Percentiles rank a stretch among this genome's conserved stretches.
These are phyloP conservation scores for Pocillopora damicornis DNA, from an alignment of 64 coral and sea anemone genomes.

Conservation along the genomic window DNA sequence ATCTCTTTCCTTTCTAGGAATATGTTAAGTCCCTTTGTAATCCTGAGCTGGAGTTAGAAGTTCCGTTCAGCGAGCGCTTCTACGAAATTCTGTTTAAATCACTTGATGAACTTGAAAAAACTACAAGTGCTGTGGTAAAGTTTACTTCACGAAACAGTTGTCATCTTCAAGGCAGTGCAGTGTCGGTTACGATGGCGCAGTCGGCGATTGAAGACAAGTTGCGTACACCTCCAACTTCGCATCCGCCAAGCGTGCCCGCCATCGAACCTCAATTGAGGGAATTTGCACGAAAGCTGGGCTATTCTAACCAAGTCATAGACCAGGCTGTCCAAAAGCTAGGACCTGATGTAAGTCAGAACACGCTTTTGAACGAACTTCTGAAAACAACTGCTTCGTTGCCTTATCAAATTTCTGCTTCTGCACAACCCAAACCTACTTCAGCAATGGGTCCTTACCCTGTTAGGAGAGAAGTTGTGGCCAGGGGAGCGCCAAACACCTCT, in stretches of 20 bases:
- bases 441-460: background rate
- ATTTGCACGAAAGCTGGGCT: slow-evolving; percentile 95
- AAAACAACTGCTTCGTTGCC: slow-evolving; percentile 70
- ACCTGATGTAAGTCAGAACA: slow-evolving; percentile 76
- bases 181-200: slow-evolving; percentile 56
- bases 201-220: slow-evolving; percentile 77
- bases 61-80: slow-evolving; percentile 48
- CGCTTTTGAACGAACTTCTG: slow-evolving; percentile 84
- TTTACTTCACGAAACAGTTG: slow-evolving; percentile 50
- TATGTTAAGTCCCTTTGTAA: slow-evolving; percentile 81
- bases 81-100: slow-evolving; percentile 28
- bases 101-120: slow-evolving; percentile 59
- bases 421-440: slow-evolving; percentile 7
- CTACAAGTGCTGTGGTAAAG: slow-evolving; percentile 66
- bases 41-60: slow-evolving; percentile 29
- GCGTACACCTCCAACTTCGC: background rate
- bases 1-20: slow-evolving; percentile 44
- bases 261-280: slow-evolving; percentile 81
- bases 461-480: slow-evolving; percentile 55
- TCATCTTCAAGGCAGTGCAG: slow-evolving; percentile 56
- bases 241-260: background rate
- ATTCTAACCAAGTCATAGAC: slow-evolving; percentile 81
- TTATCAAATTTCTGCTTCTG: slow-evolving; percentile 26
- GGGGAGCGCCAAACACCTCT: slow-evolving; percentile 42
- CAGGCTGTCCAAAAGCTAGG: slow-evolving; percentile 87